A percentile compares a stretch with the other conserved stretches of the same genome.
phyloP scores from a whole-genome alignment of 2,113 vertebrate genomes.

The Alces alces region DNA sequence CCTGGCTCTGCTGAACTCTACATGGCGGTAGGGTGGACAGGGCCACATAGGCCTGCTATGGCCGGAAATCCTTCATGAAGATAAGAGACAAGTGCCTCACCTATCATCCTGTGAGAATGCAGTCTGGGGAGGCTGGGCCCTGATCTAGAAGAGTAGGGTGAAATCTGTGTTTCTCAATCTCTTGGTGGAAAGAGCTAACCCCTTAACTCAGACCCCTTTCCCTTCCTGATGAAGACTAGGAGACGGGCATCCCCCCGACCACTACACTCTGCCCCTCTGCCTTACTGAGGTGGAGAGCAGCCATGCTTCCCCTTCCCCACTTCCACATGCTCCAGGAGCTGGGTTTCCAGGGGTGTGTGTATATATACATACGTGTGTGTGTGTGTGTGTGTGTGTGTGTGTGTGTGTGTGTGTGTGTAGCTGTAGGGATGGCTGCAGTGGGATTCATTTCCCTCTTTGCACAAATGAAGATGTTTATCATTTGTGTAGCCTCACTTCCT shows the following conservation, averaged over 20 bases:
- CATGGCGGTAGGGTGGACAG: fast-evolving
- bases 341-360: background rate
- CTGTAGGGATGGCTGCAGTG: background rate
- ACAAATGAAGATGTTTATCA: background rate
- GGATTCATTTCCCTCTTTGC: background rate
- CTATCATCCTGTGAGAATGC: background rate
- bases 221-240: background rate
- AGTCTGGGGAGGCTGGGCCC: background rate
- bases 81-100: background rate
- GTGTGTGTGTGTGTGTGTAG: too few relatives aligned
- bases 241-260: background rate
- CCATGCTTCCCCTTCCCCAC: background rate
- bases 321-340: background rate
- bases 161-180: background rate
- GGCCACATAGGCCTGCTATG: background rate
- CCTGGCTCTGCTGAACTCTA: background rate
- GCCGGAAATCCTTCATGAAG: background rate
- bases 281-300: background rate
- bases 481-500: background rate
- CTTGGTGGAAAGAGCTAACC: background rate
- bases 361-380: fast-evolving
- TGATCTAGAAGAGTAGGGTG: background rate
- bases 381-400: fast-evolving
- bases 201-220: background rate
- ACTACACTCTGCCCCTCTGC: background rate